Percentiles rank a stretch among this genome's conserved stretches.
Conservation (phyloP, 2,797 vertebrate genomes). For the Enteromius mattozi region DNA sequence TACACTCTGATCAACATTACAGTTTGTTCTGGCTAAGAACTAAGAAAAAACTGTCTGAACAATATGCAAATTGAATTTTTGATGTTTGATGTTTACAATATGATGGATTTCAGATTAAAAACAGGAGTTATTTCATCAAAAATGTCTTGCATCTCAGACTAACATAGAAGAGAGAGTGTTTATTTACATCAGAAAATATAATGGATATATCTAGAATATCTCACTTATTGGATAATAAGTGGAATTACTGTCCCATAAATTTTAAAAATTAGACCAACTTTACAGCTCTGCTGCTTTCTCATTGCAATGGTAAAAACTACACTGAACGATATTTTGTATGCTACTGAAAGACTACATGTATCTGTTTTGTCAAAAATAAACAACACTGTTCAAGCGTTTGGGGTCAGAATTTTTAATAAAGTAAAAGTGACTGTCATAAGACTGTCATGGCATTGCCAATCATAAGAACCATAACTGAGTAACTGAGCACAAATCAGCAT, state of each 20-base stretch:
- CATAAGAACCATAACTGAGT: neutral
- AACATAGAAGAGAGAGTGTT: neutral
- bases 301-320: neutral
- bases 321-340: neutral
- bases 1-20: neutral
- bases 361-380: neutral
- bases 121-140: neutral
- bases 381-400: neutral
- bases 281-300: neutral
- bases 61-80: neutral
- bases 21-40: neutral
- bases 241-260: neutral
- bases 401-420: neutral
- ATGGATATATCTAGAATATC: neutral
- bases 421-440: neutral
- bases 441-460: neutral
- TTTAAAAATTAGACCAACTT: neutral
- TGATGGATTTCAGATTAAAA: neutral
- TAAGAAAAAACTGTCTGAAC: constrained; percentile 8
- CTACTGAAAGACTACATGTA: neutral
- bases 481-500: neutral
- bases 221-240: neutral
- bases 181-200: neutral
- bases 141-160: neutral
- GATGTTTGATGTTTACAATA: neutral